phyloP scores from a whole-genome alignment of 2,797 vertebrate genomes.

The Gymnopithys bicolor region DNA sequence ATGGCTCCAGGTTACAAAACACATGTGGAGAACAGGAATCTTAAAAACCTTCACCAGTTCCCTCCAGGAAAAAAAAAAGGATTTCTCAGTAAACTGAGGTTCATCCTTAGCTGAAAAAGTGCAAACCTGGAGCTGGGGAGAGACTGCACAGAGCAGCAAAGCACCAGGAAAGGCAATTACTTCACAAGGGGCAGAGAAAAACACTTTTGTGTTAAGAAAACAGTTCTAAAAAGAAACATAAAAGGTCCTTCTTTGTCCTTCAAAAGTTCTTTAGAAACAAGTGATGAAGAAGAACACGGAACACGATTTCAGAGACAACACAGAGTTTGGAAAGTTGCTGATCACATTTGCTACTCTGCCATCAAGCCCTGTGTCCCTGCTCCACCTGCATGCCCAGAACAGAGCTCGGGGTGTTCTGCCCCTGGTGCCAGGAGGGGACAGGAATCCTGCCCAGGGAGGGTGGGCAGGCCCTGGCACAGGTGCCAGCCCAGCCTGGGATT shows the following conservation, averaged over 20 bases:
- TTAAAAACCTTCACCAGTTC: background rate
- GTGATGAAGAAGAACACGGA: background rate
- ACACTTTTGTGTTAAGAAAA: background rate
- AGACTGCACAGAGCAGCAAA: background rate
- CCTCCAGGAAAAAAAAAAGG: background rate
- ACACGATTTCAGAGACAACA: background rate
- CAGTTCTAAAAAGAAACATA: background rate
- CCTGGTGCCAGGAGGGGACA: background rate
- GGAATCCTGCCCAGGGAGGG: rapidly evolving
- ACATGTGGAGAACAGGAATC: background rate
- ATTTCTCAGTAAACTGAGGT: background rate
- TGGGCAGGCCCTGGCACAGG: background rate
- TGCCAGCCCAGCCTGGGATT: too few relatives aligned
- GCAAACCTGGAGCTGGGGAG: background rate
- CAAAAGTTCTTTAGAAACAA: slow-evolving; percentile 1
- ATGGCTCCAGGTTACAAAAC: background rate
- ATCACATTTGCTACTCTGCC: background rate
- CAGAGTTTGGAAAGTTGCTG: background rate
- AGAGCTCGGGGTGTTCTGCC: background rate
- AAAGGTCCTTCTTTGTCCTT: background rate
- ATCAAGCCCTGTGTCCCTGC: background rate
- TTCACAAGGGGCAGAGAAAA: slow-evolving; percentile 16
- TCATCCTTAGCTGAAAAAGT: background rate
- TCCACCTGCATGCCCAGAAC: rapidly evolving
- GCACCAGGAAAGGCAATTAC: background rate